These are phyloP conservation scores for Pangasius djambal DNA, from an alignment of 2,797 vertebrate species.

Conservation along the genomic window DNA sequence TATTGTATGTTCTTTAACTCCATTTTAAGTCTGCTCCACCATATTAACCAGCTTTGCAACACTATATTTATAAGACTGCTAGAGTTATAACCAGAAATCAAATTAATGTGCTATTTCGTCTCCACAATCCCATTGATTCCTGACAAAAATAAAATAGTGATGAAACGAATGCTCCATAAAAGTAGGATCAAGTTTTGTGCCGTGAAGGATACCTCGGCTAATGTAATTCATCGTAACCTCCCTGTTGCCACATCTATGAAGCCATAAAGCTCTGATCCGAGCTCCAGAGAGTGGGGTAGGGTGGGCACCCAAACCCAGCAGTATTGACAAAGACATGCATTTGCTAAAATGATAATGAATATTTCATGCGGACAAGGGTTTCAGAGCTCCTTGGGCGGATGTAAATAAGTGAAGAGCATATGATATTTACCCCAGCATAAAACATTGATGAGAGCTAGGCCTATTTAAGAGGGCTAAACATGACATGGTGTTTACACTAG, in stretches of 20 bases:
- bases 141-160: slow-evolving; percentile 69
- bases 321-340: slow-evolving; percentile 78
- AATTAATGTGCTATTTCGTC: slow-evolving; percentile 52
- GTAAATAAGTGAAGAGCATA: slow-evolving; percentile 94
- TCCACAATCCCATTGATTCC: slow-evolving; percentile 72
- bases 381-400: slow-evolving; percentile 82
- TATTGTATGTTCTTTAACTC: slow-evolving; percentile 8
- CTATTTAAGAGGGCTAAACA: slow-evolving; percentile 90
- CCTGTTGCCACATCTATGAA: slow-evolving; percentile 58
- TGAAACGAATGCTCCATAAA: slow-evolving; percentile 63
- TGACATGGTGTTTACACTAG: slow-evolving; percentile 87
- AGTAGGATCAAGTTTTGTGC: slow-evolving; percentile 69
- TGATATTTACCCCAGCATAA: slow-evolving; percentile 90
- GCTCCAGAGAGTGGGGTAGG: slow-evolving; percentile 50
- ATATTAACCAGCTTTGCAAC: slow-evolving; percentile 3
- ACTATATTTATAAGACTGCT: slow-evolving; percentile 14
- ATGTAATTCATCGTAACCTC: slow-evolving; percentile 61
- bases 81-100: slow-evolving; percentile 51
- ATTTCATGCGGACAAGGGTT: slow-evolving; percentile 80
- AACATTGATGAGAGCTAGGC: slow-evolving; percentile 89
- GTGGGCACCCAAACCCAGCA: slow-evolving; percentile 65
- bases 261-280: slow-evolving; percentile 58
- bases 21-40: not conserved
- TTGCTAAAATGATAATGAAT: slow-evolving; percentile 79
- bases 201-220: slow-evolving; percentile 43